Percentiles rank a stretch among this genome's conserved stretches.
phyloP scores from a whole-genome alignment of 2,797 vertebrate species.

The Benthosema pterotum region DNA sequence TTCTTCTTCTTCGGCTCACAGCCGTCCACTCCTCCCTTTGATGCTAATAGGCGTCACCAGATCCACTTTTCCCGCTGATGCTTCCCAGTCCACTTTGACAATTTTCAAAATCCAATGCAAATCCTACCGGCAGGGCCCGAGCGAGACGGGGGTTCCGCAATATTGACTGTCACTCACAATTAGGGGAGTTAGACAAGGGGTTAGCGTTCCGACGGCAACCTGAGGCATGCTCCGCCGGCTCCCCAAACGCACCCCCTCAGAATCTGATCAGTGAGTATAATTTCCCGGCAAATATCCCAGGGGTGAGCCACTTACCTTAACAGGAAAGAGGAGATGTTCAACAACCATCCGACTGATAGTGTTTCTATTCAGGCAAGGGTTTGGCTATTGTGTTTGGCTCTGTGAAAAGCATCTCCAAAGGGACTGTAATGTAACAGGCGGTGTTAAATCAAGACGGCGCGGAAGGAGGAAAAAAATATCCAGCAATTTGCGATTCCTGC shows the following conservation, averaged over 20 bases:
- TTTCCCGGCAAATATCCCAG: constrained; percentile 77
- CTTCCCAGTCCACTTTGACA: constrained; percentile 78
- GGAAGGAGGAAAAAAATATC: constrained; percentile 24
- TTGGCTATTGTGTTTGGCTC: constrained; percentile 57
- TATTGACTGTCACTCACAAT: constrained; percentile 83
- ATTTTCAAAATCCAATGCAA: constrained; percentile 83
- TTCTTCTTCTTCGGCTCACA: constrained; percentile 39
- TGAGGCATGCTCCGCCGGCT: constrained; percentile 65
- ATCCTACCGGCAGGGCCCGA: constrained; percentile 74
- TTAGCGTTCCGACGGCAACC: constrained; percentile 71
- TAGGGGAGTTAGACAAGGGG: constrained; percentile 68
- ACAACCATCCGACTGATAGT: constrained; percentile 70
- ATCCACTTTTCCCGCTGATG: constrained; percentile 68
- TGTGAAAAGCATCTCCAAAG: constrained; percentile 57
- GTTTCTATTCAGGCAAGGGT: constrained; percentile 56
- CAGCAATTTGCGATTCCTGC: constrained; percentile 54
- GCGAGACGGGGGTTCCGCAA: constrained; percentile 64
- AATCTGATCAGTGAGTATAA: constrained; percentile 83
- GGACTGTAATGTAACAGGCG: constrained; percentile 48
- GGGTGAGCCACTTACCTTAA: constrained; percentile 79
- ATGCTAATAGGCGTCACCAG: constrained; percentile 74
- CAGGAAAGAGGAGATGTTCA: constrained; percentile 77
- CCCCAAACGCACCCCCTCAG: constrained; percentile 67
- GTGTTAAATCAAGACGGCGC: constrained; percentile 63
- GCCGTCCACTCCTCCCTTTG: constrained; percentile 58